These are phyloP conservation scores for Megathymus violae DNA, from an alignment of 1,140 invertebrate genomes.

Conservation along the genomic window DNA sequence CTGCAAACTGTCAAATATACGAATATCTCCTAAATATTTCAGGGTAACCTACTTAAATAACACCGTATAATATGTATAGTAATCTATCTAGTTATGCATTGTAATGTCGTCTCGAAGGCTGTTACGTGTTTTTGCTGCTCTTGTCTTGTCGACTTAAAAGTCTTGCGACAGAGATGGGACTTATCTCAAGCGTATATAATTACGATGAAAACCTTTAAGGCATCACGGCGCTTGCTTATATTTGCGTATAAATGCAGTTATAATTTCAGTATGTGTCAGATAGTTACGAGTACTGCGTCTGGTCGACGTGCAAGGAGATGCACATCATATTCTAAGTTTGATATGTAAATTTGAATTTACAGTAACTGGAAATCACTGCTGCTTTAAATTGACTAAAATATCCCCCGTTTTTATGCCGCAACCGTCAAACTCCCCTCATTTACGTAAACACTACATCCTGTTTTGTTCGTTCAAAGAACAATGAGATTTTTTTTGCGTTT, in stretches of 20 bases:
- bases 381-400: neutral
- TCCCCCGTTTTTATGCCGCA: neutral
- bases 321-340: too few species aligned
- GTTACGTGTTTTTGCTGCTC: neutral
- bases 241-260: neutral
- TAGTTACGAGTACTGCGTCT: too few species aligned
- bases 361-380: neutral
- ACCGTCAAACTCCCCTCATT: slow-evolving; percentile 2
- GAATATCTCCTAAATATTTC: slow-evolving; percentile 1
- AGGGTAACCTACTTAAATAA: slow-evolving; percentile 10
- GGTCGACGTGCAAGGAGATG: too few species aligned
- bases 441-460: slow-evolving; percentile 6
- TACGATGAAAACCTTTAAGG: neutral
- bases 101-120: slow-evolving; percentile 1
- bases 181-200: neutral
- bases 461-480: slow-evolving; percentile 10
- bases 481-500: slow-evolving; percentile 4
- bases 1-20: neutral
- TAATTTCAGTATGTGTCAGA: too few species aligned
- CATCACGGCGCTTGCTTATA: neutral
- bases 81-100: neutral
- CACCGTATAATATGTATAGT: slow-evolving; percentile 5
- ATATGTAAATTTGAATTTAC: too few species aligned
- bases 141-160: neutral
- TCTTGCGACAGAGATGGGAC: neutral